Conservation (phyloP, 2,888 invertebrate genomes). For the Archaeoteleia sp. region DNA sequence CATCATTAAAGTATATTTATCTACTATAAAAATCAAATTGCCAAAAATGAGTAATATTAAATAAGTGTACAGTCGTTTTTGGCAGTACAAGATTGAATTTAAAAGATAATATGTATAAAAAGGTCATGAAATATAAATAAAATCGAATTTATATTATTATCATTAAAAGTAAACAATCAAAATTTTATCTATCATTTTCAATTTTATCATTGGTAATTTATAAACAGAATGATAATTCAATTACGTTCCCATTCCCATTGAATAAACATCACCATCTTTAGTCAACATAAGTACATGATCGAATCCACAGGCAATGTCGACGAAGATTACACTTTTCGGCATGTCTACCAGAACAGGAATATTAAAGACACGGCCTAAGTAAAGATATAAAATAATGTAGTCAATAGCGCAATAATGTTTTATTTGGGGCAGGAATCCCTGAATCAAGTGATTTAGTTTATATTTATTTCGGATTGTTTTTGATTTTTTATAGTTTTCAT, state of each 20-base stretch:
- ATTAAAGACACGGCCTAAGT: conserved; percentile 78
- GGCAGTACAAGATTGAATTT: no score
- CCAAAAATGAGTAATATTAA: no score
- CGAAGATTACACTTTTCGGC: conserved; percentile 76
- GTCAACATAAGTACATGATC: conserved; percentile 87
- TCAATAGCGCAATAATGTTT: background rate
- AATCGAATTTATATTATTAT: no score
- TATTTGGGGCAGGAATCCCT: background rate
- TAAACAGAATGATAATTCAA: conserved; percentile 44
- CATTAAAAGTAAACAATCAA: no score
- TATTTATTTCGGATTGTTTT: no score
- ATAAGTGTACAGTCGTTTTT: no score
- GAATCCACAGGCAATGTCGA: conserved; percentile 84
- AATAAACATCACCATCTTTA: conserved; percentile 83
- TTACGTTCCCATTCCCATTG: conserved; percentile 90
- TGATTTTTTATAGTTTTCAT: no score
- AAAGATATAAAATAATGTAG: background rate
- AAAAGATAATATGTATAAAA: background rate
- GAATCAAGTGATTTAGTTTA: no score
- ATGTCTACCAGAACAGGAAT: conserved; percentile 79
- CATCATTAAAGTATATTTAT: no score
- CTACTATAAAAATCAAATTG: conserved; percentile 1
- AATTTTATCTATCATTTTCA: background rate
- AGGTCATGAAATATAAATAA: no score
- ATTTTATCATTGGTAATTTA: background rate